Evolutionary conservation across 2,888 invertebrate species (phyloP), one percentile per base, ranked within the genome.

Genomic region (Linhomoeus sp.): DNA sequence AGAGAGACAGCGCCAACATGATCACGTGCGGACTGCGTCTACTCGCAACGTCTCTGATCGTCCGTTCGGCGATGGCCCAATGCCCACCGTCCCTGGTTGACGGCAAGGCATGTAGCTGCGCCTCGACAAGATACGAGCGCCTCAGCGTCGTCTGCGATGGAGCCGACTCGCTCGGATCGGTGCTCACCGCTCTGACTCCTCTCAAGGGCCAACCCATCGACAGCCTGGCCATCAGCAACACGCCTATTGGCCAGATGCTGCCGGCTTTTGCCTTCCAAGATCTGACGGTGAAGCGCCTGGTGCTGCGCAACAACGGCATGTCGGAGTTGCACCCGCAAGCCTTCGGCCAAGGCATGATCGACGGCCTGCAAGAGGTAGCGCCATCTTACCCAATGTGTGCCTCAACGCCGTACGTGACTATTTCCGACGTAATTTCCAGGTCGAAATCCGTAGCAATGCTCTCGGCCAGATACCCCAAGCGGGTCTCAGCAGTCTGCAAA

Each of bases 141-240:
- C 53, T 60, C 17, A 51, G 51, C 22, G 56, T 60, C 9, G 53
- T 55, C 19, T 60, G 60, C 48, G 59, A 60, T 46, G 49, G 51
- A 37, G 59, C 55, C 7, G 51, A 48, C 9, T 58, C 59, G 1
- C 49, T 60, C 9, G 41, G 54, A 9, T 45, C 55, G 1, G 50
- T 48, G 46, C 41, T 56, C 19, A 49, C 49, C 43, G 45, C 44
- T 1, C 25, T 53, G 23, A 47, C 49, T 15, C 48, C 48, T 5
- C 35, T 29, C 17, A 40, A 43, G 19, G 48, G 45, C 20, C 23
- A 45, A 22, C 39, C 45, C 24, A 56, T 60, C 40, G 59, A 60
- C 49, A 56, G 58, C 38, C 49, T 60, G 35, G 53, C 52, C 19
- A 58, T 60, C 25, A 54, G 54, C 41, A 58, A 58, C 47, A 60